Base-by-base conservation (phyloP, 2,888 invertebrate species). In the Sisyra nigra region DNA sequence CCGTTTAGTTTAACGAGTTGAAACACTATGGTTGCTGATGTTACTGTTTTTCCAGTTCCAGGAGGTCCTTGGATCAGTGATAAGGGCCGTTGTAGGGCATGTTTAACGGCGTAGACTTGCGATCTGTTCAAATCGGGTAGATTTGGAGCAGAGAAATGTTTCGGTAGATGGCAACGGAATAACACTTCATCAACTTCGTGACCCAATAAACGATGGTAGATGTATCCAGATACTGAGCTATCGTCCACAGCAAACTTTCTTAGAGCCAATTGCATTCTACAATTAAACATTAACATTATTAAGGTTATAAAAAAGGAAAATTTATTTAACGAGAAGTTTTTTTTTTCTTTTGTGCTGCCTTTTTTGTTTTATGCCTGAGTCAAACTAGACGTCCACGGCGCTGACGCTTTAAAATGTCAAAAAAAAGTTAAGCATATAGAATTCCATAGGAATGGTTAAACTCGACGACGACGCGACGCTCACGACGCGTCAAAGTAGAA, bases 31-130 rank as follows among this genome's bases (percentile, higher is more conserved):
- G 97, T 96, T 1, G 98, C 98, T 1, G 97, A 97, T 0, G 98
- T 99, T 0, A 98, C 98, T 0, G 98, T 99, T 66, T 99, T 98
- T 4, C 97, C 97, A 0, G 97, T 97, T 40, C 93, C 93, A 0
- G 96, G 94, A 0, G 91, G 91, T 1, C 92, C 97, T 69, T 99
- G 98, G 57, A 99, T 99, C 29, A 99, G 66, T 18, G 93, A 93
- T 14, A 98, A 67, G 0, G 97, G 97, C 5, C 94, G 74, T 59
- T 96, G 96, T 2, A 99, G 72, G 0, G 96, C 97, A 57, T 97
- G 96, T 59, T 97, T 96, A 0, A 98, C 96, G 0, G 98, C 98
- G 59, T 93, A 96, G 2, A 96, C 92, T 69, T 96, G 98, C 0
- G 93, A 96, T 48, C 96, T 79, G 66, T 99, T 99, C 42, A 99